These are phyloP conservation scores for Micropoecilia bifurca DNA, from an alignment of 2,797 vertebrate genomes.

Conservation along the genomic window DNA sequence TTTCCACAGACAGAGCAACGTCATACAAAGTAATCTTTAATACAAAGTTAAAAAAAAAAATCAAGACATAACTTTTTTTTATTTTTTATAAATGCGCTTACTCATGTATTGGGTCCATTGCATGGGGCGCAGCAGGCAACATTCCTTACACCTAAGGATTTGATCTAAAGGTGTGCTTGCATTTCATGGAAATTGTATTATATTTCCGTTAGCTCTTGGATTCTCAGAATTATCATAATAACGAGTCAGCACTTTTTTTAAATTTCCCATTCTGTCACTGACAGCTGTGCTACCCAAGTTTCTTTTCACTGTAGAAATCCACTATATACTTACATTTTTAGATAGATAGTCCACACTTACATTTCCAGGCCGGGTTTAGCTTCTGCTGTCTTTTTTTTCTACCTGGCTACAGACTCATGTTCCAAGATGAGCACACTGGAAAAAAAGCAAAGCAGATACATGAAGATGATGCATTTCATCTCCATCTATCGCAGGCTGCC, in stretches of 20 bases:
- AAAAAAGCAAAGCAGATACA: not conserved
- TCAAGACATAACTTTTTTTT: not conserved
- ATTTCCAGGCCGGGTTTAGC: not conserved
- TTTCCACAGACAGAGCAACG: not conserved
- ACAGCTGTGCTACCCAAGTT: not conserved
- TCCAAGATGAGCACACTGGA: not conserved
- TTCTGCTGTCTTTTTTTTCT: not conserved
- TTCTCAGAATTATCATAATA: not conserved
- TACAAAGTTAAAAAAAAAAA: not conserved
- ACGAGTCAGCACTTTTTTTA: not conserved
- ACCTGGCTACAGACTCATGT: not conserved
- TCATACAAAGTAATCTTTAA: not conserved
- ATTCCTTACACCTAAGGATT: not conserved
- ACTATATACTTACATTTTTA: not conserved
- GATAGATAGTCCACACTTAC: not conserved
- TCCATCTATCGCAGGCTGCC: not conserved
- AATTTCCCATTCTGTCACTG: not conserved
- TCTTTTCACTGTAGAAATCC: not conserved
- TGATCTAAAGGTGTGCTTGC: not conserved
- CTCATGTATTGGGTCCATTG: not conserved
- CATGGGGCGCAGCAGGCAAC: not conserved
- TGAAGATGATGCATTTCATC: not conserved
- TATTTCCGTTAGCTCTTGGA: not conserved
- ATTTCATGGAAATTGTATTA: not conserved
- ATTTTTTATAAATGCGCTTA: not conserved